Percentiles rank a stretch among this genome's conserved stretches.
phyloP scores from a whole-genome alignment of 2,113 vertebrate species.

The Enhydra lutris region DNA sequence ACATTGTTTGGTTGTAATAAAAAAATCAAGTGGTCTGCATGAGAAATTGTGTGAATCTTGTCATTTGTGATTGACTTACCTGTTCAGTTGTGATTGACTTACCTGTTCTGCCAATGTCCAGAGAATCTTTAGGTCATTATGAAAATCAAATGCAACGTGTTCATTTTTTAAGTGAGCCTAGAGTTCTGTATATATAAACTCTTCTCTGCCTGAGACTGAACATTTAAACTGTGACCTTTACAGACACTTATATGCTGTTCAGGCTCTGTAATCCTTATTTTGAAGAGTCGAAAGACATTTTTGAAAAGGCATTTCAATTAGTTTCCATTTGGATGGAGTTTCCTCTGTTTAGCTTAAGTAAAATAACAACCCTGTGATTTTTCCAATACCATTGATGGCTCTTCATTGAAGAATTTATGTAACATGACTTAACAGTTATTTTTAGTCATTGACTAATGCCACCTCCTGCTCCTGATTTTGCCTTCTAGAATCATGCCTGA shows the following conservation, averaged over 20 bases:
- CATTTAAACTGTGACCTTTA: background rate
- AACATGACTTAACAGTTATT: background rate
- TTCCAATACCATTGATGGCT: background rate
- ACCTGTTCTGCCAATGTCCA: background rate
- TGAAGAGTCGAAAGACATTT: background rate
- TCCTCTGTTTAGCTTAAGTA: background rate
- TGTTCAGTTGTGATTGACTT: background rate
- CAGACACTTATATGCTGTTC: background rate
- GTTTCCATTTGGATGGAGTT: background rate
- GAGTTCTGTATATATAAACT: background rate
- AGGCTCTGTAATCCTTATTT: background rate
- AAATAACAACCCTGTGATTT: slow-evolving; percentile 13
- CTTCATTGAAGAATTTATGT: background rate
- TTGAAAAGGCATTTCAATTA: background rate
- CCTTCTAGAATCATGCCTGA: background rate
- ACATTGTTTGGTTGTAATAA: background rate
- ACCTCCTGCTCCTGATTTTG: background rate
- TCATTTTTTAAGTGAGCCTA: background rate
- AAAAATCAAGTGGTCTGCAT: background rate
- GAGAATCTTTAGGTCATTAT: background rate
- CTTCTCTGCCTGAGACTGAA: background rate
- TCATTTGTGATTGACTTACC: background rate
- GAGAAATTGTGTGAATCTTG: background rate
- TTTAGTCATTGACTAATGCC: background rate
- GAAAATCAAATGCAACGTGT: background rate